These are phyloP conservation scores for Chiloscyllium punctatum DNA, from an alignment of 2,797 vertebrate species.

Conservation along the genomic window DNA sequence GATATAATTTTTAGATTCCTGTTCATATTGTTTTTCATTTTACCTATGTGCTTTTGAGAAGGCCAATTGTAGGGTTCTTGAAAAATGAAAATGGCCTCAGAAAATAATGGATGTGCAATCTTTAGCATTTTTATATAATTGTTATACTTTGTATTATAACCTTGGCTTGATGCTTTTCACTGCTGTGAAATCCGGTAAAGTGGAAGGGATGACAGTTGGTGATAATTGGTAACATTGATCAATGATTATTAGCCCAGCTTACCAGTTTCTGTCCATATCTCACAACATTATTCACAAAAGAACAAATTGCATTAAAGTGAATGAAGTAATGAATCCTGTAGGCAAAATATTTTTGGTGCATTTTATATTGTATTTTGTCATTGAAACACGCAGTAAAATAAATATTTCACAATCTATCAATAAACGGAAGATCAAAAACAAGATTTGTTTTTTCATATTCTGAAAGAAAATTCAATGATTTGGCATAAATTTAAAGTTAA, in stretches of 20 bases:
- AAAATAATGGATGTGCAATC: constrained; percentile 62
- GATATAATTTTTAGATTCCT: constrained; percentile 55
- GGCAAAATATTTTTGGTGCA: constrained; percentile 37
- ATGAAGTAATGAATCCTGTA: constrained; percentile 52
- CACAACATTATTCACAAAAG: constrained; percentile 51
- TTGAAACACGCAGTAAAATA: constrained; percentile 10
- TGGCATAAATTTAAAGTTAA: constrained; percentile 31
- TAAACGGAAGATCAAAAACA: constrained; percentile 2
- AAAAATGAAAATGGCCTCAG: constrained; percentile 56
- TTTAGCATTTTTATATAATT: constrained; percentile 74
- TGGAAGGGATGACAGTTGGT: constrained; percentile 44
- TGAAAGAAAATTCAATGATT: constrained; percentile 29
- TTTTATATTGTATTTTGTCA: constrained; percentile 26
- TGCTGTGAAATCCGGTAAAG: constrained; percentile 45
- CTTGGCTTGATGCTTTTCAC: constrained; percentile 45
- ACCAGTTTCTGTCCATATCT: constrained; percentile 45
- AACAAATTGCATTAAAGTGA: constrained; percentile 52
- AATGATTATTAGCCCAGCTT: constrained; percentile 55
- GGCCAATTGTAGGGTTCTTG: constrained; percentile 45
- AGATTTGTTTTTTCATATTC: constrained; percentile 25
- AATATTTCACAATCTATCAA: constrained; percentile 32
- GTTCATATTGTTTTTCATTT: constrained; percentile 51
- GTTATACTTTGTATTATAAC: constrained; percentile 60
- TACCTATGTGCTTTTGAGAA: constrained; percentile 41
- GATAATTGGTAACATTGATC: constrained; percentile 55